A percentile compares a stretch with the other conserved stretches of the same genome.
phyloP scores from a whole-genome alignment of 2,888 invertebrate genomes.

The Pyrocoelia pectoralis region DNA sequence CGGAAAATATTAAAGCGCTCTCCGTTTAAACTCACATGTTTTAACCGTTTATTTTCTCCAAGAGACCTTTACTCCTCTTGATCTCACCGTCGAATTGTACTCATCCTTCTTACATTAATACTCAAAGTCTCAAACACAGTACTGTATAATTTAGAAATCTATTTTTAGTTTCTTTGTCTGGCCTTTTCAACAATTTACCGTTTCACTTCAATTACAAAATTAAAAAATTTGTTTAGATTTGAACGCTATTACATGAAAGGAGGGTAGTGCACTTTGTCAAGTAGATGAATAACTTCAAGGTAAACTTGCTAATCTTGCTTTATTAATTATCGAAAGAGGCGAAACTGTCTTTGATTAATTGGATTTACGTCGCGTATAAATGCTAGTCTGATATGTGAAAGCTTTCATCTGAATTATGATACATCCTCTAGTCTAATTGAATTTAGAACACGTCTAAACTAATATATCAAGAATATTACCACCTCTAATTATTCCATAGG shows the following conservation, averaged over 20 bases:
- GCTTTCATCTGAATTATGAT: conserved; percentile 33
- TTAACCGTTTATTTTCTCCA: too few relatives aligned
- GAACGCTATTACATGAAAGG: background rate
- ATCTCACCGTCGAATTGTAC: too few relatives aligned
- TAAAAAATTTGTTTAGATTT: background rate
- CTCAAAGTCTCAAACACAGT: too few relatives aligned
- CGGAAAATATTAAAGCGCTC: background rate
- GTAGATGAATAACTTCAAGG: conserved; percentile 21
- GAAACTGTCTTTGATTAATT: conserved; percentile 34
- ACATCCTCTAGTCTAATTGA: conserved; percentile 24
- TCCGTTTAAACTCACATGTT: too few relatives aligned
- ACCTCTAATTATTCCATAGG: conserved; percentile 40
- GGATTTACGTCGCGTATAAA: conserved; percentile 29
- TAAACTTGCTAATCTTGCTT: conserved; percentile 26
- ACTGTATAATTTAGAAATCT: too few relatives aligned
- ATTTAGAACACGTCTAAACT: conserved; percentile 28
- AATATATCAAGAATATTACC: conserved; percentile 30
- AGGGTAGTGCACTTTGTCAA: conserved; percentile 18
- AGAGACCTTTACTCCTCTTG: too few relatives aligned
- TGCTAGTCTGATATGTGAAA: conserved; percentile 25
- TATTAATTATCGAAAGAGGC: conserved; percentile 31
- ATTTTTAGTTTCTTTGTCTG: too few relatives aligned
- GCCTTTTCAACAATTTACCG: background rate
- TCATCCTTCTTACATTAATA: too few relatives aligned
- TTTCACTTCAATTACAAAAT: background rate